Conservation (phyloP, 2,797 vertebrate species). For the Scomberomorus guttatus region DNA sequence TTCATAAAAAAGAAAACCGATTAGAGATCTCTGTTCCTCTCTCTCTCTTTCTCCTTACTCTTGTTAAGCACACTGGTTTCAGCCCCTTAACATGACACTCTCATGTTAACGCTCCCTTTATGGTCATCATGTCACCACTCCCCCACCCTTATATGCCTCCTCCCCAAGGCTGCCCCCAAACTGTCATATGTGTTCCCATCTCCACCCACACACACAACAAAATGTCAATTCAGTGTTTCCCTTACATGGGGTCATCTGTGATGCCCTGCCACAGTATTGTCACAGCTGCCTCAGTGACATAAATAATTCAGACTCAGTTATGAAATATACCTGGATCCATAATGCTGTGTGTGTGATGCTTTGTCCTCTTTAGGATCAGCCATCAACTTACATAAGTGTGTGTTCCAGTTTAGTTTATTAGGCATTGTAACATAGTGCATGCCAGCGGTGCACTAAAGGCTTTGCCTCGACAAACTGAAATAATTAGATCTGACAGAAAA, state of each 20-base stretch:
- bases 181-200: slow-evolving; percentile 80
- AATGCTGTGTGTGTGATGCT: not conserved
- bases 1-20: slow-evolving; percentile 27
- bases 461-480: slow-evolving; percentile 17
- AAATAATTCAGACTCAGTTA: not conserved
- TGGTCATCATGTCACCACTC: slow-evolving; percentile 55
- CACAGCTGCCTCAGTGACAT: slow-evolving; percentile 7
- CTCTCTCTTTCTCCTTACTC: not conserved
- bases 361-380: not conserved
- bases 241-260: slow-evolving; percentile 57
- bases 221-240: slow-evolving; percentile 74
- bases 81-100: slow-evolving; percentile 58
- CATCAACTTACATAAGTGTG: not conserved
- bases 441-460: not conserved
- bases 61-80: slow-evolving; percentile 1
- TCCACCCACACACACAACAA: slow-evolving; percentile 60
- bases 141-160: slow-evolving; percentile 30
- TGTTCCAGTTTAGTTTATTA: slow-evolving; percentile 12
- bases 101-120: slow-evolving; percentile 67
- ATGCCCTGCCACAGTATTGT: slow-evolving; percentile 38
- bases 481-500: slow-evolving; percentile 49
- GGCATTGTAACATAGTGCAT: not conserved
- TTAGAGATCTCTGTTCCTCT: not conserved
- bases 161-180: slow-evolving; percentile 80
- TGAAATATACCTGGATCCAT: slow-evolving; percentile 12